Evolutionary conservation across 37 sponge, comb jelly and placozoan genomes (phyloP).

Genomic region (Ephydatia muelleri): DNA sequence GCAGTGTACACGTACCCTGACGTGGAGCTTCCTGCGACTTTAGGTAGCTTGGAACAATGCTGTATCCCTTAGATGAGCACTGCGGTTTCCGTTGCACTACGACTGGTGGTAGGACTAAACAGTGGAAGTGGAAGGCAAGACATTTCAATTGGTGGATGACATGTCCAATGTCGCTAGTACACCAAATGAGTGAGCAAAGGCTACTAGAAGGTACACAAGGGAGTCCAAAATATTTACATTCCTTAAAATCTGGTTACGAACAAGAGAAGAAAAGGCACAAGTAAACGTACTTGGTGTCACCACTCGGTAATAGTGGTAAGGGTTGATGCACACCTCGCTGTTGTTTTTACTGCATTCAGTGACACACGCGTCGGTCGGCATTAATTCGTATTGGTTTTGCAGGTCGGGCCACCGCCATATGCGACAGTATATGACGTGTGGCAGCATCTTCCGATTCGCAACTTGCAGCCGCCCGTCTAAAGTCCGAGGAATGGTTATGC

Average conservation of each 20-base stretch:
- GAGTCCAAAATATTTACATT: no score
- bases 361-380: constrained; percentile 55
- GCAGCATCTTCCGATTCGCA: constrained; percentile 42
- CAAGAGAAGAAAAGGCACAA: neutral
- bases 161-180: no score
- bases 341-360: constrained; percentile 48
- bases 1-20: neutral
- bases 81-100: constrained; percentile 11
- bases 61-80: neutral
- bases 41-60: neutral
- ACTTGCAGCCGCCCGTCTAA: constrained; percentile 46
- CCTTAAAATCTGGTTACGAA: neutral
- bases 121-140: no score
- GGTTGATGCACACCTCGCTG: constrained; percentile 65
- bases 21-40: neutral
- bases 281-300: constrained; percentile 21
- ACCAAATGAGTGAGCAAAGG: neutral
- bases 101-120: constrained; percentile 18
- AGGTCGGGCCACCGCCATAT: constrained; percentile 74
- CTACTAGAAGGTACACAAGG: no score
- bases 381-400: constrained; percentile 68
- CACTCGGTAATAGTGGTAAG: constrained; percentile 65
- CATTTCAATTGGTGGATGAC: no score
- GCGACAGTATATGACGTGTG: constrained; percentile 73
- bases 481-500: constrained; percentile 41